Evolutionary conservation across 92 coral and sea anemone genomes (phyloP).

Genomic region (Chrysogorgia sp.): DNA sequence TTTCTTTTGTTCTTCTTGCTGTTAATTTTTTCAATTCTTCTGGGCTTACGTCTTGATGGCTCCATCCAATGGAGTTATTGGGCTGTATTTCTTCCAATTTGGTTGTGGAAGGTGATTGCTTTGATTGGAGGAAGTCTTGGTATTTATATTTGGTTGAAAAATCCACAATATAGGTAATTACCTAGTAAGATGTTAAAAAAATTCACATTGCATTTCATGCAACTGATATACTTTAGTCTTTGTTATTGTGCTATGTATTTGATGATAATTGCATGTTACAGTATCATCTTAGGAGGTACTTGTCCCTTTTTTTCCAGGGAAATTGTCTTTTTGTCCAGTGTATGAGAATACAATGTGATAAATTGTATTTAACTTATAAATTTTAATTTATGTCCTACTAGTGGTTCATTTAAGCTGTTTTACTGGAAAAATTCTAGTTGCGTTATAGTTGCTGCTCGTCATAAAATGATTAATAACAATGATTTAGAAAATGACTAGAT

Average conservation of each 20-base stretch:
- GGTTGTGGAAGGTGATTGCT: slow-evolving; percentile 93
- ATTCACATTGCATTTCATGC: neutral
- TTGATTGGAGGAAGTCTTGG: slow-evolving; percentile 84
- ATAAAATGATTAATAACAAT: no score
- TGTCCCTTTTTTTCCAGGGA: no score
- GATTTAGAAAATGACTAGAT: no score
- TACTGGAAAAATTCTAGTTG: no score
- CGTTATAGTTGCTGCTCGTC: no score
- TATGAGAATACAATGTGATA: no score
- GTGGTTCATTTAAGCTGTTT: no score
- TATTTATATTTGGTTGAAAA: slow-evolving; percentile 84
- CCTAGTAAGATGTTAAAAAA: neutral
- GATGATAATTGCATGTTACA: neutral
- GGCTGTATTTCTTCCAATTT: slow-evolving; percentile 97
- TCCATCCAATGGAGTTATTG: slow-evolving; percentile 91
- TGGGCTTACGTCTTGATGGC: slow-evolving; percentile 91
- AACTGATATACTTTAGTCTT: neutral
- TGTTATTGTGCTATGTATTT: neutral
- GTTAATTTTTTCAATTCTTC: slow-evolving; percentile 84
- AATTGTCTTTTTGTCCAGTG: no score
- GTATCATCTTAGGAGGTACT: neutral
- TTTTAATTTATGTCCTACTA: no score
- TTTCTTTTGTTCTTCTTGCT: slow-evolving; percentile 89
- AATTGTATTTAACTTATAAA: no score
- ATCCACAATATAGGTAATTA: slow-evolving; percentile 91